Evolutionary conservation across 2,888 invertebrate species (phyloP).

Genomic region (Campopleginae sp.): DNA sequence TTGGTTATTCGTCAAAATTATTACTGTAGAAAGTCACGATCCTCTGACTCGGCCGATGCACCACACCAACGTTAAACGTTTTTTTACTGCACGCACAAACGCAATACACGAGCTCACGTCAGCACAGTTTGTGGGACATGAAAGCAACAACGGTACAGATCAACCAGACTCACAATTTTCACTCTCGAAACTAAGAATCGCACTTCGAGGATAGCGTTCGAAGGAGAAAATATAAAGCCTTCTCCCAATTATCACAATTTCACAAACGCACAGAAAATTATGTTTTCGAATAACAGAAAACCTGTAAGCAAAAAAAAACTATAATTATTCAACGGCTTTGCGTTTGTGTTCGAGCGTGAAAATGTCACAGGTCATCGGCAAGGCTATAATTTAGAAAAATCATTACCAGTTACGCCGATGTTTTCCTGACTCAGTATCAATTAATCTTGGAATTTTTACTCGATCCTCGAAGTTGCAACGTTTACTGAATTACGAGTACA

Average conservation of each 20-base stretch:
- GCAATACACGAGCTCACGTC: background rate
- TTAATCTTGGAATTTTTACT: conserved; percentile 9
- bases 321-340: conserved; percentile 8
- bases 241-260: background rate
- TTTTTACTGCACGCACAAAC: conserved; percentile 6
- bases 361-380: conserved; percentile 46
- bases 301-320: background rate
- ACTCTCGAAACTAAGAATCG: conserved; percentile 50
- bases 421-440: conserved; percentile 16
- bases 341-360: background rate
- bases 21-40: conserved; percentile 54
- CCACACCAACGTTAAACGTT: conserved; percentile 9
- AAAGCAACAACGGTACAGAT: conserved; percentile 29
- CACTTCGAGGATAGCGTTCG: conserved; percentile 2
- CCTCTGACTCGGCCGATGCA: background rate
- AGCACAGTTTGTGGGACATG: background rate
- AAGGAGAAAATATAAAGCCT: conserved; percentile 21
- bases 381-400: conserved; percentile 25
- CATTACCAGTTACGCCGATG: conserved; percentile 3
- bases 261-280: background rate
- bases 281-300: background rate
- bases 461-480: conserved; percentile 1
- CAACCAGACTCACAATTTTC: conserved; percentile 38
- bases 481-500: conserved; percentile 50
- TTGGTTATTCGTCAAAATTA: conserved; percentile 31